phyloP scores from a whole-genome alignment of 2,113 vertebrate species.

The Arizona elegans region DNA sequence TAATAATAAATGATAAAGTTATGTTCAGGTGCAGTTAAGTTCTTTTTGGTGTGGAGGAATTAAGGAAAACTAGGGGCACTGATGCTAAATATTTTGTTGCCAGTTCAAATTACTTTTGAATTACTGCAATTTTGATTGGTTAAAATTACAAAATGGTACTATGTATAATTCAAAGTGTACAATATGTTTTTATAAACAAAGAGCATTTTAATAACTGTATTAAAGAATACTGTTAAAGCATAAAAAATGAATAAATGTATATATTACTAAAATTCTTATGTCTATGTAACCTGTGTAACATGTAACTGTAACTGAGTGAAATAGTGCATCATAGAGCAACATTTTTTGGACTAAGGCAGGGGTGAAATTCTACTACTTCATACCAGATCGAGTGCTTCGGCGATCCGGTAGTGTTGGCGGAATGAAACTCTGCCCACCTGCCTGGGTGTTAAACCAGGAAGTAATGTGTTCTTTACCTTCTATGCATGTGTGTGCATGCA shows the following conservation, averaged over 20 bases:
- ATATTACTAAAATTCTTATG: neutral
- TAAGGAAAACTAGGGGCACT: neutral
- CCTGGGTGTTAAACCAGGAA: too few species aligned
- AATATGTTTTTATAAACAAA: neutral
- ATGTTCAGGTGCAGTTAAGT: neutral
- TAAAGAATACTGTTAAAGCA: neutral
- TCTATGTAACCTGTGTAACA: neutral
- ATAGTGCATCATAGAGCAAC: neutral
- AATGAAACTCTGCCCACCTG: too few species aligned
- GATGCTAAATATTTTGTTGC: neutral
- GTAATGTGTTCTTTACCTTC: too few species aligned
- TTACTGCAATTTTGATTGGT: neutral
- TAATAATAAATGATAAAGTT: neutral
- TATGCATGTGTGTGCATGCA: too few species aligned
- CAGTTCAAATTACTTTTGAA: neutral
- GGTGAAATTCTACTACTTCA: too few species aligned
- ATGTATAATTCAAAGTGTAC: neutral
- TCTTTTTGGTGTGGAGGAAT: neutral
- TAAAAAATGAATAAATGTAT: neutral
- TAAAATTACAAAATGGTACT: neutral
- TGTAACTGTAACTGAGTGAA: neutral
- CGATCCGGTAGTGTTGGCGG: too few species aligned
- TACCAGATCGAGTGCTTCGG: too few species aligned
- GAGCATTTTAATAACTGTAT: neutral
- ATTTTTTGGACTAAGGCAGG: neutral